Evolutionary conservation across 2,888 invertebrate genomes (phyloP), one percentile per base, ranked within the genome.

Genomic region (Pheosia gnoma): DNA sequence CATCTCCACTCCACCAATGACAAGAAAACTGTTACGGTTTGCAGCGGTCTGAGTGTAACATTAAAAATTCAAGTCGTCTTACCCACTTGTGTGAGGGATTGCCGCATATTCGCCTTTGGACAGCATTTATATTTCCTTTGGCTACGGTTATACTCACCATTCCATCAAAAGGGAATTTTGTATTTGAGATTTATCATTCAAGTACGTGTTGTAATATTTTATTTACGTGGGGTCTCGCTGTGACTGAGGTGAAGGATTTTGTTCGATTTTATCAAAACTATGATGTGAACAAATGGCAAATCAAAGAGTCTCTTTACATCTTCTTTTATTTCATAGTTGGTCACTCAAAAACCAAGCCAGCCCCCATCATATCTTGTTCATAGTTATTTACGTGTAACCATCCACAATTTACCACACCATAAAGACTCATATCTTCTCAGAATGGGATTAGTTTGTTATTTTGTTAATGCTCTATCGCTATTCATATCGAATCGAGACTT

Each of bases 11-110:
- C 89, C 81, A 84, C 89, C 90, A 93, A 93, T 93, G 93, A 93
- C 93, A 93, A 93, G 93, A 93, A 93, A 93, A 93, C 93, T 93
- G 93, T 93, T 93, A 93, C 93, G 93, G 93, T 91, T 91, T 92
- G 93, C 92, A 92, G 85, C 91, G 92, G 93, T 88, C 93, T 93
- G 93, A 93, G 93, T 93, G 93, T 93, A 90, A 87, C 91, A 93
- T 93, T 93, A 93, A 93, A 93, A 89, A 93, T 93, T 93, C 92
- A 93, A 75, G 81, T 86, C 90, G 84, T 89, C 92, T 92, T 93
- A 93, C 93, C 93, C 93, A 91, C 93, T 93, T 93, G 91, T 93
- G 93, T 93, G 93, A 93, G 93, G 93, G 93, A 93, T 91, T 90
- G 90, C 92, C 87, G 88, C 89, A 87, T 90, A 90, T 89, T 91